Evolutionary conservation across 2,113 vertebrate species (phyloP).

Genomic region (Nicator chloris): DNA sequence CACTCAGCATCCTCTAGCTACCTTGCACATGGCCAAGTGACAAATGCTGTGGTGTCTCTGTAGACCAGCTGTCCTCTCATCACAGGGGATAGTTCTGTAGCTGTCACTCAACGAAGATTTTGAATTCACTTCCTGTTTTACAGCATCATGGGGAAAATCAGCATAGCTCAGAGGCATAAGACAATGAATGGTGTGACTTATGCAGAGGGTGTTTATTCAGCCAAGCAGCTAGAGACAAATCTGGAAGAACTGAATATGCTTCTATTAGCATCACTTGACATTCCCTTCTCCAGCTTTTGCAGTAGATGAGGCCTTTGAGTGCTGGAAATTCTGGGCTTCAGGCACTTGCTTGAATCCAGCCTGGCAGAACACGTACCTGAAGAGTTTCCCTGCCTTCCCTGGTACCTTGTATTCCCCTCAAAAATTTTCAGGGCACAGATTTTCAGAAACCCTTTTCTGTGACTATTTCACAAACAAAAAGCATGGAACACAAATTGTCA

Average conservation of each 20-base stretch:
- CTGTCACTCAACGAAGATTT: background rate
- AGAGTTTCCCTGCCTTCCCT: background rate
- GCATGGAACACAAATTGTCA: background rate
- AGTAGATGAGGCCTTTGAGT: background rate
- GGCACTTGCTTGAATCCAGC: background rate
- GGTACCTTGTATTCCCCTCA: background rate
- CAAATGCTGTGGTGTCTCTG: background rate
- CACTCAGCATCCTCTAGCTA: background rate
- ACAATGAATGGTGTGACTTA: background rate
- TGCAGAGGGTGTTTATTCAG: background rate
- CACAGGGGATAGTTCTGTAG: background rate
- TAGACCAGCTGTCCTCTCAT: background rate
- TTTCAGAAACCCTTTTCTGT: background rate
- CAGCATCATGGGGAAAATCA: background rate
- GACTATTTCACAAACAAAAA: background rate
- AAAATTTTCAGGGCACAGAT: background rate
- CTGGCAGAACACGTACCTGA: background rate
- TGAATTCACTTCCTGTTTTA: background rate
- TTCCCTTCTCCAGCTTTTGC: background rate
- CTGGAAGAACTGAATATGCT: background rate
- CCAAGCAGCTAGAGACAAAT: background rate
- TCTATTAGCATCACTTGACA: background rate
- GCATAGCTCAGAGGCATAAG: background rate
- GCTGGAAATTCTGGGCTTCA: background rate
- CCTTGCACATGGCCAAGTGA: background rate